Evolutionary conservation across 2,888 invertebrate genomes (phyloP).

Genomic region (Melinopterus prodromus): DNA sequence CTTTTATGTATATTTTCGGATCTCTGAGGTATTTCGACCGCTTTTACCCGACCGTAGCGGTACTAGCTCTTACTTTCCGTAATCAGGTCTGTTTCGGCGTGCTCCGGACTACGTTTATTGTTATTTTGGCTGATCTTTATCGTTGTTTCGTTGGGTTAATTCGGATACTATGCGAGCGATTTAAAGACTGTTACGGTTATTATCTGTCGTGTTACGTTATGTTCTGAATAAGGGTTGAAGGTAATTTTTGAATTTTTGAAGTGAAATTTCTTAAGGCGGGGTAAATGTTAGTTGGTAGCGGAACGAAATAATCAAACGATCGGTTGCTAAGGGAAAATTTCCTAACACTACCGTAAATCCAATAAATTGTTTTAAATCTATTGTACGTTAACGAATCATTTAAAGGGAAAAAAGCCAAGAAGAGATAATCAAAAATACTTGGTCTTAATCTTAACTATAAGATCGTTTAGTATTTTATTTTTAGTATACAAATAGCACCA

Average conservation of each 20-base stretch:
- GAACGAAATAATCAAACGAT: too few species aligned
- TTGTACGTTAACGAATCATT: too few species aligned
- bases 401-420: too few species aligned
- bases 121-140: neutral
- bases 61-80: conserved; percentile 22
- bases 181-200: neutral
- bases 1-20: conserved; percentile 27
- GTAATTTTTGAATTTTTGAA: too few species aligned
- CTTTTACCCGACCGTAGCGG: neutral
- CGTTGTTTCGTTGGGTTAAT: conserved; percentile 9
- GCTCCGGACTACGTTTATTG: conserved; percentile 13
- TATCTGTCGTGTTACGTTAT: neutral
- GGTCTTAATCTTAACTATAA: too few species aligned
- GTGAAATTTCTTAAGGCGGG: neutral
- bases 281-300: too few species aligned
- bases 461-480: too few species aligned
- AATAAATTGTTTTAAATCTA: too few species aligned
- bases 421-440: too few species aligned
- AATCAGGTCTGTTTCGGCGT: neutral
- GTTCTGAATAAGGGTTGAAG: neutral
- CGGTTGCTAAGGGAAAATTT: too few species aligned
- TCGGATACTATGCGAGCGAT: neutral
- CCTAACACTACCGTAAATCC: too few species aligned
- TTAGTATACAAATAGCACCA: too few species aligned
- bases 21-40: conserved; percentile 19